phyloP scores from a whole-genome alignment of 2,113 vertebrate genomes.

The Megatriorchis doriae region DNA sequence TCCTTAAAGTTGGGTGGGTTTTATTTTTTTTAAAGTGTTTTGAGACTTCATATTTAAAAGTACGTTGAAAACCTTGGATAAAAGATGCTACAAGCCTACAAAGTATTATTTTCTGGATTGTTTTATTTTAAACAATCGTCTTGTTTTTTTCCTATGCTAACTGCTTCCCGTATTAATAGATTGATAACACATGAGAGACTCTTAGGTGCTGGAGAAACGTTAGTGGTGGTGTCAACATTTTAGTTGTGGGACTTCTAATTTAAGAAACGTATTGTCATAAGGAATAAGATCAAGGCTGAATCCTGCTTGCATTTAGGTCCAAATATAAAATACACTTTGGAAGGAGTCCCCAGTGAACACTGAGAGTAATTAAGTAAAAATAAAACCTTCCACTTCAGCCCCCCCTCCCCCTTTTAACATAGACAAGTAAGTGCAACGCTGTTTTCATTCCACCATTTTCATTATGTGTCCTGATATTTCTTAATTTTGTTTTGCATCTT shows the following conservation, averaged over 20 bases:
- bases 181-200: neutral
- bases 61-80: neutral
- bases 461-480: constrained; percentile 14
- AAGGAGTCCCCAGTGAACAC: constrained; percentile 13
- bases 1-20: neutral
- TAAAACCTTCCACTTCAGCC: constrained; percentile 36
- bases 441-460: constrained; percentile 12
- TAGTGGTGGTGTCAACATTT: neutral
- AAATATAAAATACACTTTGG: constrained; percentile 4
- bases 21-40: neutral
- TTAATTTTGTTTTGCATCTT: constrained; percentile 9
- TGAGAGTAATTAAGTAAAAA: constrained; percentile 49
- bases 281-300: constrained; percentile 33
- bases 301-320: constrained; percentile 18
- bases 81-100: neutral
- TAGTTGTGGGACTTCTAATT: constrained; percentile 39
- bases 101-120: neutral
- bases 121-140: neutral
- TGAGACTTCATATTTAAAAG: neutral
- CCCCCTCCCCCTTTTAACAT: neutral
- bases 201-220: neutral
- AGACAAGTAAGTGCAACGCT: neutral
- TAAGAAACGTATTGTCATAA: neutral
- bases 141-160: neutral
- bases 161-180: neutral